Percentiles rank a stretch among this genome's conserved stretches.
phyloP scores from a whole-genome alignment of 2,113 vertebrate species.

The Alethe diademata region DNA sequence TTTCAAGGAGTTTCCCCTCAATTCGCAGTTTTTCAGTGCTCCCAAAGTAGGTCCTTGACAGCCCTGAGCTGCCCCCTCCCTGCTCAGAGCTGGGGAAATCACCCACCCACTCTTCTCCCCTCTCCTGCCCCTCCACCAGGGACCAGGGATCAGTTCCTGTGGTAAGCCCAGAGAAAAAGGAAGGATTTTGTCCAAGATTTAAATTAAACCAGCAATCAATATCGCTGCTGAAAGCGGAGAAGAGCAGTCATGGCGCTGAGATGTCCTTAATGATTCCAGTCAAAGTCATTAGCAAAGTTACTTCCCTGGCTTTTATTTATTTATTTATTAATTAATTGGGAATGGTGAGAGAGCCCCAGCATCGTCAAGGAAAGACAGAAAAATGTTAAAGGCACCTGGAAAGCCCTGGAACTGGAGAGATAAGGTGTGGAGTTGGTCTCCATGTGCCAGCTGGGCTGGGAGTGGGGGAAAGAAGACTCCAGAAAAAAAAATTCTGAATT shows the following conservation, averaged over 20 bases:
- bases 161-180: neutral
- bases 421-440: neutral
- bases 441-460: neutral
- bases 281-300: conserved; percentile 37
- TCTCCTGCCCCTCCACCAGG: neutral
- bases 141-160: neutral
- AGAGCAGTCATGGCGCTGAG: neutral
- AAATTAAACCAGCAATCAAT: conserved; percentile 37
- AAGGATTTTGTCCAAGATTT: neutral
- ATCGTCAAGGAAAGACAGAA: neutral
- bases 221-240: neutral
- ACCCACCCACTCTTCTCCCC: neutral
- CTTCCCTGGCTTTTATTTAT: neutral
- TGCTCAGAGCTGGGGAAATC: rapidly evolving
- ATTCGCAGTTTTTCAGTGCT: neutral
- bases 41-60: neutral
- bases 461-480: neutral
- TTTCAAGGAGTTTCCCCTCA: neutral
- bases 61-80: neutral
- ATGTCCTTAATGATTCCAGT: neutral
- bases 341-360: neutral
- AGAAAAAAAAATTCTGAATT: neutral
- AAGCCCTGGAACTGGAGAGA: neutral
- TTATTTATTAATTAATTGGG: neutral
- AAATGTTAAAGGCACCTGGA: neutral